phyloP scores from a whole-genome alignment of 2,113 vertebrate genomes.

The Nyctibius bracteatus region DNA sequence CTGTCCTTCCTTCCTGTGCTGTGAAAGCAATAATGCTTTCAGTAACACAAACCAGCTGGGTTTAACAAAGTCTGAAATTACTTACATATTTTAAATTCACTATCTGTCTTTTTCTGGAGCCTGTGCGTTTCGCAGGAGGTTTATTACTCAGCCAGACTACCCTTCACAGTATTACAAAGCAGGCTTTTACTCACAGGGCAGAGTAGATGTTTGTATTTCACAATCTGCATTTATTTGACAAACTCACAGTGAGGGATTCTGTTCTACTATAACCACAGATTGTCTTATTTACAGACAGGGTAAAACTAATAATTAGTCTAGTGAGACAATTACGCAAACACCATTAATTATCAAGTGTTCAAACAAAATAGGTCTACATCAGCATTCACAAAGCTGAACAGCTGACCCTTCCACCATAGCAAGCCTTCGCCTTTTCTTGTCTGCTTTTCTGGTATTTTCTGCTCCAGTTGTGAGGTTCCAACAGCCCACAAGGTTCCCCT shows the following conservation, averaged over 20 bases:
- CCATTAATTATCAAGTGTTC: slow-evolving; percentile 5
- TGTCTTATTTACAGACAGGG: background rate
- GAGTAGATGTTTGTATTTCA: background rate
- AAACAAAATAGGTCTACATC: background rate
- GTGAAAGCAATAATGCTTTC: background rate
- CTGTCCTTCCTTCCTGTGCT: background rate
- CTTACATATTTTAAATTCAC: background rate
- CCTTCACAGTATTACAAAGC: background rate
- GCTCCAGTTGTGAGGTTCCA: background rate
- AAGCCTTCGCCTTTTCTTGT: background rate
- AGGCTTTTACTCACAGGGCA: background rate
- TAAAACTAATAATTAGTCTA: slow-evolving; percentile 18
- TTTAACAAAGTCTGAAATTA: background rate
- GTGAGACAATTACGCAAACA: background rate
- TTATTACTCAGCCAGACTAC: background rate
- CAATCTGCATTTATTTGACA: slow-evolving; percentile 1
- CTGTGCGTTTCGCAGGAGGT: background rate
- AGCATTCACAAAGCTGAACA: background rate
- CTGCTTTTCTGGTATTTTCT: background rate
- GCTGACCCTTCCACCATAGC: background rate
- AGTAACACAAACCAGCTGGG: background rate
- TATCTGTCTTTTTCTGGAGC: background rate
- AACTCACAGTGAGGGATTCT: background rate
- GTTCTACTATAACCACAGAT: background rate
- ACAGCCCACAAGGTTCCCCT: background rate